Conservation (phyloP, 2,888 invertebrate genomes). For the Sylvicola fuscatus region DNA sequence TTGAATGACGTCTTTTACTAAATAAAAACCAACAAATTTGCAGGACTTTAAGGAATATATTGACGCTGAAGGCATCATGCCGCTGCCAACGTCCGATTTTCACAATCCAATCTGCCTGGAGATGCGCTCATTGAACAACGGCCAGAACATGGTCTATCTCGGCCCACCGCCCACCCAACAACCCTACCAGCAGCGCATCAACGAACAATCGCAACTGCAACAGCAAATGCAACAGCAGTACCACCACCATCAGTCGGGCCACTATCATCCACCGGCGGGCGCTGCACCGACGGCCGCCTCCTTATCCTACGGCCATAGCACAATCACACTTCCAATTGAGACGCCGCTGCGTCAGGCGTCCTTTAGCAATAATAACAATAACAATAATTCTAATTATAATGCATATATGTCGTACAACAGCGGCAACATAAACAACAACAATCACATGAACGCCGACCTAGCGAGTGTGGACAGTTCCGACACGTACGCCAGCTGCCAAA, state of each 20-base stretch:
- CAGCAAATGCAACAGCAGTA: constrained; percentile 5
- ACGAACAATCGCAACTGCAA: constrained; percentile 8
- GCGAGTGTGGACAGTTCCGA: constrained; percentile 61
- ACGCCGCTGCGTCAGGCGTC: constrained; percentile 15
- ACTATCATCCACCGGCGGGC: constrained; percentile 12
- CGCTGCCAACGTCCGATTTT: constrained; percentile 66
- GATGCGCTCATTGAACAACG: constrained; percentile 36
- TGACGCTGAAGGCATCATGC: constrained; percentile 77
- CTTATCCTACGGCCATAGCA: constrained; percentile 10
- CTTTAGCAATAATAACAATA: constrained; percentile 12
- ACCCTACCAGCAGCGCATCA: constrained; percentile 9
- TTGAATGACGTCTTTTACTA: constrained; percentile 2
- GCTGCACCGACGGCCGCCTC: not conserved
- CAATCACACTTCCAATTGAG: constrained; percentile 22
- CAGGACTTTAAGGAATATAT: constrained; percentile 83
- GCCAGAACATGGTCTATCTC: constrained; percentile 7
- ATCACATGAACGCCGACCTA: constrained; percentile 28
- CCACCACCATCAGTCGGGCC: constrained; percentile 12
- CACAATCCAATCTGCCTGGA: constrained; percentile 66
- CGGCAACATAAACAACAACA: constrained; percentile 16
- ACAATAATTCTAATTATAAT: constrained; percentile 5
- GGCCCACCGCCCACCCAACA: constrained; percentile 20
- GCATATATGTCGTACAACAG: constrained; percentile 1
- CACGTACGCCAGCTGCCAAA: constrained; percentile 91
- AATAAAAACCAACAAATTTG: constrained; percentile 9